Evolutionary conservation across 2,113 vertebrate species (phyloP), one percentile per base, ranked within the genome.

Genomic region (Osmerus eperlanus): DNA sequence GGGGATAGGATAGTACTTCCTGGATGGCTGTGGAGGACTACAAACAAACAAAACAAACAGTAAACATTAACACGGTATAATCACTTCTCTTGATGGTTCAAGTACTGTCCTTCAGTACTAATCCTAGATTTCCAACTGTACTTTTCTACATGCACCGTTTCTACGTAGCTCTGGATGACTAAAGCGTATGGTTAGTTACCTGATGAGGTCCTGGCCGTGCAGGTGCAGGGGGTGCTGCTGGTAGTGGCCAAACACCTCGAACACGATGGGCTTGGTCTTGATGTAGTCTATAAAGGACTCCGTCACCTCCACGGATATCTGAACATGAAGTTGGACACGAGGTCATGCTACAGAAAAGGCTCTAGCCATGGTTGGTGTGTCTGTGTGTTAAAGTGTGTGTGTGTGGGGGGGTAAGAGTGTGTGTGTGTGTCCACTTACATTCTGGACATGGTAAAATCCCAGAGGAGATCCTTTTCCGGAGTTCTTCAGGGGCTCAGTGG

Each of bases 241-340:
- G 76, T 97, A 98, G 86, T 99, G 97, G 0, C 97, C 97, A 32
- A 99, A 99, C 73, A 99, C 97, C 82, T 99, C 97, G 85, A 99
- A 99, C 63, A 99, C 97, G 8, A 99, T 94, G 0, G 97, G 97
- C 56, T 98, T 98, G 68, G 86, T 94, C 91, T 95, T 98, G 86
- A 99, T 95, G 76, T 99, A 96, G 53, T 99, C 97, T 63, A 95
- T 95, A 82, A 99, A 99, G 0, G 97, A 98, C 80, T 98, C 95
- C 0, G 96, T 99, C 80, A 99, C 94, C 86, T 99, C 96, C 66
- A 99, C 96, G 4, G 96, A 96, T 86, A 99, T 91, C 97, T 99
- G 78, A 8, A 71, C 29, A 58, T 68, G 41, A 65, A 58, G 0
- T 3, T 16, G 2, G 32, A 66, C 41, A 47, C 7, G 0, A 47